These are phyloP conservation scores for Apaloderma vittatum DNA, from an alignment of 2,113 vertebrate genomes.

Conservation along the genomic window DNA sequence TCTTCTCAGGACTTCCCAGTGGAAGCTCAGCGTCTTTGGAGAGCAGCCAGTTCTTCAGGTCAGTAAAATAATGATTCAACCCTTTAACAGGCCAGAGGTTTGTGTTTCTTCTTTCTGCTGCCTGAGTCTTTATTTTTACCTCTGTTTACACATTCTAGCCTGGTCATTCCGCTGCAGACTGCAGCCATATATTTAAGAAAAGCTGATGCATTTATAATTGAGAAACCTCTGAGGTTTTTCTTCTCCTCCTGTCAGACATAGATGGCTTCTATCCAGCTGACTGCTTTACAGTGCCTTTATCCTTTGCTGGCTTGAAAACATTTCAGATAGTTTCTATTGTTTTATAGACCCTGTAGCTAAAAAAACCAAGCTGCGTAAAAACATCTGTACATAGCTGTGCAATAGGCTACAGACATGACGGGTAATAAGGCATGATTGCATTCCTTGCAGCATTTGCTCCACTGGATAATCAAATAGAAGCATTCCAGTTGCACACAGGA, in stretches of 20 bases:
- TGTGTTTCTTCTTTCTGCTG: background rate
- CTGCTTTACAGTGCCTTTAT: conserved; percentile 64
- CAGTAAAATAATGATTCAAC: background rate
- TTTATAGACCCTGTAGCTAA: conserved; percentile 59
- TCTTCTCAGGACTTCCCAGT: background rate
- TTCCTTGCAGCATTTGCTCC: conserved; percentile 23
- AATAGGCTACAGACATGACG: conserved; percentile 18
- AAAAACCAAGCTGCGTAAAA: conserved; percentile 49
- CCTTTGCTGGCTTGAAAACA: conserved; percentile 56
- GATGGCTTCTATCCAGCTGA: conserved; percentile 56
- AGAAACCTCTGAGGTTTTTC: conserved; percentile 48
- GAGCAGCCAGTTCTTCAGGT: conserved; percentile 18
- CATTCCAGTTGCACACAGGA: conserved; percentile 57
- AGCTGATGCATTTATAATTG: background rate
- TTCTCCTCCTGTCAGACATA: conserved; percentile 39
- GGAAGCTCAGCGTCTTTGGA: conserved; percentile 3
- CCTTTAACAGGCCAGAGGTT: background rate
- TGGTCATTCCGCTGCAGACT: background rate
- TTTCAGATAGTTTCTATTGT: conserved; percentile 63
- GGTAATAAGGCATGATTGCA: conserved; percentile 53
- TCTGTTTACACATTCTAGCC: background rate
- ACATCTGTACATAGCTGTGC: conserved; percentile 58
- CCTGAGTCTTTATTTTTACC: background rate
- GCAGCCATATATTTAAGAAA: background rate
- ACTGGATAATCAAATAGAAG: conserved; percentile 58